phyloP scores from a whole-genome alignment of 2,888 invertebrate species.

The Callosobruchus maculatus region DNA sequence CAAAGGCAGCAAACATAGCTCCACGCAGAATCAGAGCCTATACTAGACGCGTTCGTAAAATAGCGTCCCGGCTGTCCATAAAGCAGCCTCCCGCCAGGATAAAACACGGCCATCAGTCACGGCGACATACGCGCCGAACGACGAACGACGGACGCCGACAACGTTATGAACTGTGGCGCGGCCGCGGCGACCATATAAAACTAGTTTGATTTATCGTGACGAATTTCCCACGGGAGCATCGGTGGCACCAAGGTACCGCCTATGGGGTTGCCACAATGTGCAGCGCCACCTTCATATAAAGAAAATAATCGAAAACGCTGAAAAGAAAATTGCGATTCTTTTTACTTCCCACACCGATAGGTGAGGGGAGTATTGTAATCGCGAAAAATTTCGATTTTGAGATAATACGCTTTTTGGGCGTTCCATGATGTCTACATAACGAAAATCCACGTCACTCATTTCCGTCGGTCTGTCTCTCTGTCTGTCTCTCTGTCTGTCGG shows the following conservation, averaged over 20 bases:
- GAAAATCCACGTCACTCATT: too few relatives aligned
- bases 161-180: background rate
- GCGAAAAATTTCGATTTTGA: too few relatives aligned
- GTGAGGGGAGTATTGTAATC: too few relatives aligned
- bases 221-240: conserved; percentile 32
- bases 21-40: too few relatives aligned
- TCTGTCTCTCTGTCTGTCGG: too few relatives aligned
- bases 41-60: background rate
- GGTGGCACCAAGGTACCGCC: background rate
- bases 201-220: conserved; percentile 27
- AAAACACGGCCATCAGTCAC: background rate
- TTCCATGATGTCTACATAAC: too few relatives aligned
- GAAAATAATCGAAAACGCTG: too few relatives aligned
- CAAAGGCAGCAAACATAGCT: too few relatives aligned
- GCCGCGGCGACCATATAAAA: conserved; percentile 2
- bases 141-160: background rate
- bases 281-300: background rate
- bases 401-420: too few relatives aligned
- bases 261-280: background rate
- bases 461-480: too few relatives aligned
- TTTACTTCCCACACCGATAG: too few relatives aligned
- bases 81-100: background rate
- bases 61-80: background rate
- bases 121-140: background rate
- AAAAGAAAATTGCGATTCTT: too few relatives aligned